phyloP scores from a whole-genome alignment of 2,797 vertebrate genomes.

The Moxostoma hubbsi region DNA sequence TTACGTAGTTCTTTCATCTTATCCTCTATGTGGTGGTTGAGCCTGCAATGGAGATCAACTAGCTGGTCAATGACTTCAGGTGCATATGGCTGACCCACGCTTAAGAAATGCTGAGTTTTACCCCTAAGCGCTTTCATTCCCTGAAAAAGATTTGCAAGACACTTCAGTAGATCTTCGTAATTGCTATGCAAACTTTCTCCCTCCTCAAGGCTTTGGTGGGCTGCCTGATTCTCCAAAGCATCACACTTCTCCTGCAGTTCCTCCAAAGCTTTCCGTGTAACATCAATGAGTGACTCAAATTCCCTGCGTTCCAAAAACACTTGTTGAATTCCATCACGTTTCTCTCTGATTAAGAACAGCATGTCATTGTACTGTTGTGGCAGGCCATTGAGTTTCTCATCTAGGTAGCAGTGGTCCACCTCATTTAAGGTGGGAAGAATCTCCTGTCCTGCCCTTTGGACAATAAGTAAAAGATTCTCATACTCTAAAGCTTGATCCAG shows the following conservation, averaged over 20 bases:
- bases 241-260: conserved; percentile 89
- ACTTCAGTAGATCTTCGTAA: conserved; percentile 79
- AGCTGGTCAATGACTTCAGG: conserved; percentile 85
- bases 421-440: conserved; percentile 91
- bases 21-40: conserved; percentile 81
- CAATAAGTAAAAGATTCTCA: conserved; percentile 89
- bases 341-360: conserved; percentile 90
- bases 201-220: conserved; percentile 74
- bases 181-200: conserved; percentile 74
- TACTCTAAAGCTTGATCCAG: conserved; percentile 93
- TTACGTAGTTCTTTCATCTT: conserved; percentile 79
- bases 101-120: conserved; percentile 91
- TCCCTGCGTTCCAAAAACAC: conserved; percentile 87
- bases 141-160: conserved; percentile 79
- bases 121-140: conserved; percentile 88
- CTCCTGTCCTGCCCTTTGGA: conserved; percentile 94
- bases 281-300: conserved; percentile 87
- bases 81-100: conserved; percentile 87
- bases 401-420: conserved; percentile 91
- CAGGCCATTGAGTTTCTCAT: conserved; percentile 89
- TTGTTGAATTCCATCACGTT: conserved; percentile 88
- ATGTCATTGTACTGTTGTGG: conserved; percentile 91
- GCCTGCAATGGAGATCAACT: conserved; percentile 73
- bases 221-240: conserved; percentile 82
- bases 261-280: conserved; percentile 85